phyloP scores from a whole-genome alignment of 2,113 vertebrate species.

The Vulpes vulpes region DNA sequence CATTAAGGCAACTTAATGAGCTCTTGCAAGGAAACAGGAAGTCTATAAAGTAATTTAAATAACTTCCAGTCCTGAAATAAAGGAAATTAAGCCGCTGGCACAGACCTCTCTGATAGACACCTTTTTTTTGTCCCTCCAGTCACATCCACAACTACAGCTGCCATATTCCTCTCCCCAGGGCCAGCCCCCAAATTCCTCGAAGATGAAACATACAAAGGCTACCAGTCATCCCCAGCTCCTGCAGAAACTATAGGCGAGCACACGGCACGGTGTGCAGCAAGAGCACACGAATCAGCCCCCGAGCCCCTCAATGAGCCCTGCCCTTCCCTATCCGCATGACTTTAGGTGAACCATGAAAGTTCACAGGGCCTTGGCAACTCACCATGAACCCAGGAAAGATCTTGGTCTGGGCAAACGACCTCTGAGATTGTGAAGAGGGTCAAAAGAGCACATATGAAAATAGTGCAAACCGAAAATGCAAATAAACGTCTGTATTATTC shows the following conservation, averaged over 20 bases:
- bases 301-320: not conserved
- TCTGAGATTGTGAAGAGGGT: not conserved
- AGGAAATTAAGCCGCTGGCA: constrained; percentile 82
- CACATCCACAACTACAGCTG: constrained; percentile 30
- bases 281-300: not conserved
- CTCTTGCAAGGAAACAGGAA: constrained; percentile 84
- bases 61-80: constrained; percentile 83
- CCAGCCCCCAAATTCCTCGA: constrained; percentile 48
- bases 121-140: constrained; percentile 64
- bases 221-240: not conserved
- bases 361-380: not conserved
- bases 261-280: fast-evolving
- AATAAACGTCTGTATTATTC: not conserved
- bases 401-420: not conserved
- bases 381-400: not conserved
- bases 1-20: constrained; percentile 74
- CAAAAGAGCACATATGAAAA: not conserved
- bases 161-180: constrained; percentile 21
- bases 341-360: not conserved
- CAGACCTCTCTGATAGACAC: constrained; percentile 76
- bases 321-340: not conserved
- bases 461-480: not conserved
- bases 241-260: not conserved
- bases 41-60: constrained; percentile 85
- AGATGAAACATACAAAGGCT: not conserved